Evolutionary conservation across 2,888 invertebrate species (phyloP).

Genomic region (Pristionchus japonicus): DNA sequence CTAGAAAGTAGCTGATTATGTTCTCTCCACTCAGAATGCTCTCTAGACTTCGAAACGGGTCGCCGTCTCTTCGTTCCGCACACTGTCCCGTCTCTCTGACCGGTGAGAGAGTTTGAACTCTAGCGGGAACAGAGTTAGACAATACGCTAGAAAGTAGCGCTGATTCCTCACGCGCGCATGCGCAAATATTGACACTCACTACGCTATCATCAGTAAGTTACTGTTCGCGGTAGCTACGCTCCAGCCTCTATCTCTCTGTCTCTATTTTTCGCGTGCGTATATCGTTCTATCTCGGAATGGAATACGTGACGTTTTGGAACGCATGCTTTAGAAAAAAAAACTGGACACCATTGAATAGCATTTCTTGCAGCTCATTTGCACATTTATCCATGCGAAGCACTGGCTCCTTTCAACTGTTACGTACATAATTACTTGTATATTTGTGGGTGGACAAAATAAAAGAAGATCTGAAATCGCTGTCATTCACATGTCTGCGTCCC

Average conservation of each 20-base stretch:
- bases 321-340: no score
- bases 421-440: neutral
- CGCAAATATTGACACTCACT: neutral
- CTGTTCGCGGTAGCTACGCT: neutral
- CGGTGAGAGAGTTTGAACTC: neutral
- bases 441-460: neutral
- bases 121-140: neutral
- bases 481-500: neutral
- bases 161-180: neutral
- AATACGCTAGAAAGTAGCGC: neutral
- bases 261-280: neutral
- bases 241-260: neutral
- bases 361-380: no score
- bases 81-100: neutral
- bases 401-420: neutral
- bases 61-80: no score
- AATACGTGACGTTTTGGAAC: no score
- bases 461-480: neutral
- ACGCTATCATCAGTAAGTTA: constrained; percentile 15
- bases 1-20: no score
- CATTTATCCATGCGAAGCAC: no score
- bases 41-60: no score
- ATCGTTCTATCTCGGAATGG: neutral
- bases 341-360: no score
- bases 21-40: no score